These are phyloP conservation scores for Penaeus vannamei DNA, from an alignment of 1,140 invertebrate genomes.

Conservation along the genomic window DNA sequence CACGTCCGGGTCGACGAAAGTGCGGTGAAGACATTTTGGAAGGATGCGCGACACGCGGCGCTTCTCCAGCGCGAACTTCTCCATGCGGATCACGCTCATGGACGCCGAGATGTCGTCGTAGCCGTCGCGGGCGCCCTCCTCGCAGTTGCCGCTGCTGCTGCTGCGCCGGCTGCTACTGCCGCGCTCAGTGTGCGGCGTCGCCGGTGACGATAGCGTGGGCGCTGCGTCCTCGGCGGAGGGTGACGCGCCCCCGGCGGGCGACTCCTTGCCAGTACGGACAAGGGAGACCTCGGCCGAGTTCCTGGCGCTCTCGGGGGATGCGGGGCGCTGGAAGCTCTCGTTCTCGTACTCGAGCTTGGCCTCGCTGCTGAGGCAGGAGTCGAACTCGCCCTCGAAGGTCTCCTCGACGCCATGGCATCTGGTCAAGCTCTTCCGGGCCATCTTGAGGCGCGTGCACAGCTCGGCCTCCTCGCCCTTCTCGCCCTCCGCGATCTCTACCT, in stretches of 20 bases:
- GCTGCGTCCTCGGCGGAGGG: not conserved
- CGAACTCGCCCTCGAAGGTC: conserved; percentile 49
- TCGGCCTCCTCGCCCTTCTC: conserved; percentile 9
- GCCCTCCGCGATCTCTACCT: conserved; percentile 34
- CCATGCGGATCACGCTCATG: conserved; percentile 64
- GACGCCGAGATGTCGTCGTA: conserved; percentile 59
- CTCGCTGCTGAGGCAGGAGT: conserved; percentile 33
- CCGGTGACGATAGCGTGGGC: not conserved
- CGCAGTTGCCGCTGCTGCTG: conserved; percentile 7
- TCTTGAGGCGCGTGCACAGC: conserved; percentile 48
- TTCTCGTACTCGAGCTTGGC: conserved; percentile 30
- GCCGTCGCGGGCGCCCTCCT: not conserved
- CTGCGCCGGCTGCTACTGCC: conserved; percentile 33
- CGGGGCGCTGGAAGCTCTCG: conserved; percentile 27
- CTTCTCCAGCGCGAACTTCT: conserved; percentile 63
- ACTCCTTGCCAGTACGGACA: not conserved
- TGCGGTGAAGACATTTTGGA: conserved; percentile 56
- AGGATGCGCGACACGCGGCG: conserved; percentile 59
- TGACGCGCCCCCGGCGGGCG: not conserved
- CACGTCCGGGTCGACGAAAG: conserved; percentile 63
- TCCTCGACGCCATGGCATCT: conserved; percentile 51
- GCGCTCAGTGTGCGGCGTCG: conserved; percentile 45
- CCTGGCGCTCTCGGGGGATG: not conserved
- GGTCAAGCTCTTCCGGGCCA: conserved; percentile 57
- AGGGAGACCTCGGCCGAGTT: not conserved